Conservation (phyloP, 2,797 vertebrate genomes). For the Bradypodion ventrale region DNA sequence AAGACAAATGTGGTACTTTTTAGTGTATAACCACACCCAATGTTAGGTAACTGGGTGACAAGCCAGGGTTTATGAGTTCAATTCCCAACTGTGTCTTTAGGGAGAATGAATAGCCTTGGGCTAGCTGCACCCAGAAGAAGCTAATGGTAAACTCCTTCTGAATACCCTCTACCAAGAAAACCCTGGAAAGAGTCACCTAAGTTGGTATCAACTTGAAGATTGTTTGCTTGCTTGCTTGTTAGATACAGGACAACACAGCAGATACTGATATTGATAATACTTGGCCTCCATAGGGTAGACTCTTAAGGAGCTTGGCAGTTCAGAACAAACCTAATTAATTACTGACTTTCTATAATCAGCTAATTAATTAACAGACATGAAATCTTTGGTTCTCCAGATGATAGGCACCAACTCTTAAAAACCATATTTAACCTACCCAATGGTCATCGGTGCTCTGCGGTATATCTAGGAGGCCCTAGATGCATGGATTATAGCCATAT, state of each 20-base stretch:
- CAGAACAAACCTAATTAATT: neutral
- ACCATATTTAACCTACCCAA: neutral
- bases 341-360: neutral
- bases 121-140: no score
- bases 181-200: no score
- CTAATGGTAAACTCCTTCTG: no score
- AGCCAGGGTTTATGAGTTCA: no score
- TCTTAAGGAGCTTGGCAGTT: neutral
- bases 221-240: no score
- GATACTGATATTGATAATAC: neutral
- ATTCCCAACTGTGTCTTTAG: no score
- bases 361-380: neutral
- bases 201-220: no score
- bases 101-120: no score
- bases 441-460: neutral
- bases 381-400: neutral
- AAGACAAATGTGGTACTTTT: no score
- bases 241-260: neutral
- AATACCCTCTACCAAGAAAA: no score
- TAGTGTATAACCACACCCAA: no score
- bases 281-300: neutral
- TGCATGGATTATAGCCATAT: neutral
- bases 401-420: neutral
- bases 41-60: no score
- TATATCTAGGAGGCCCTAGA: neutral